Evolutionary conservation across 2,797 vertebrate genomes (phyloP).

Genomic region (Phataginus tetradactyla): DNA sequence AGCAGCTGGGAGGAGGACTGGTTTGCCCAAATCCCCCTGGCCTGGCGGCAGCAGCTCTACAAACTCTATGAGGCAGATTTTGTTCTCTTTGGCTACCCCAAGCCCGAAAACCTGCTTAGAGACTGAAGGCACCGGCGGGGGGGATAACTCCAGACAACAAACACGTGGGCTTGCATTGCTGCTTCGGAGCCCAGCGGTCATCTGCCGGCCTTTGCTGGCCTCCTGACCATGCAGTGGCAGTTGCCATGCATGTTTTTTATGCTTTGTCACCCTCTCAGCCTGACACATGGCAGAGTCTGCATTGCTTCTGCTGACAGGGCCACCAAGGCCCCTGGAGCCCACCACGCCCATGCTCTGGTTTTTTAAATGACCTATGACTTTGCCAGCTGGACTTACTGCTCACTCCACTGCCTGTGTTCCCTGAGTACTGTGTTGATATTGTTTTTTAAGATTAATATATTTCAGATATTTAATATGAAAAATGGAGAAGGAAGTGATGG

Average conservation of each 20-base stretch:
- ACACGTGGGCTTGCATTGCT: fast-evolving
- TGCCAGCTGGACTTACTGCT: conserved; percentile 46
- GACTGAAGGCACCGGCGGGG: conserved; percentile 70
- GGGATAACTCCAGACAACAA: conserved; percentile 17
- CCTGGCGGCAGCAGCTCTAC: conserved; percentile 92
- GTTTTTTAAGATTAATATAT: conserved; percentile 90
- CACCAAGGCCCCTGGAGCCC: background rate
- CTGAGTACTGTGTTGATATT: conserved; percentile 82
- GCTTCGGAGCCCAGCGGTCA: no score
- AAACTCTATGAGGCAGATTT: conserved; percentile 95
- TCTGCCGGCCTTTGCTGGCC: no score
- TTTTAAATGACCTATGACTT: background rate
- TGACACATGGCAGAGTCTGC: conserved; percentile 54
- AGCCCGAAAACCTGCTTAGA: conserved; percentile 88
- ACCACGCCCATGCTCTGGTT: background rate
- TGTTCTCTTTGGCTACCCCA: conserved; percentile 94
- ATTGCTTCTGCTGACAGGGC: conserved; percentile 33
- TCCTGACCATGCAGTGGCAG: background rate
- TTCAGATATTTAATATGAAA: conserved; percentile 88
- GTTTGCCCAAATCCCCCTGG: conserved; percentile 92
- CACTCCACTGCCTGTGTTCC: conserved; percentile 63
- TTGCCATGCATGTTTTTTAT: background rate
- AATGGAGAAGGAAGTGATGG: conserved; percentile 68
- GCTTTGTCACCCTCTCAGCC: conserved; percentile 33
- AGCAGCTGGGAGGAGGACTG: conserved; percentile 94